Base-by-base conservation (phyloP, 2,888 invertebrate genomes). In the Drosophila nigritarsus region DNA sequence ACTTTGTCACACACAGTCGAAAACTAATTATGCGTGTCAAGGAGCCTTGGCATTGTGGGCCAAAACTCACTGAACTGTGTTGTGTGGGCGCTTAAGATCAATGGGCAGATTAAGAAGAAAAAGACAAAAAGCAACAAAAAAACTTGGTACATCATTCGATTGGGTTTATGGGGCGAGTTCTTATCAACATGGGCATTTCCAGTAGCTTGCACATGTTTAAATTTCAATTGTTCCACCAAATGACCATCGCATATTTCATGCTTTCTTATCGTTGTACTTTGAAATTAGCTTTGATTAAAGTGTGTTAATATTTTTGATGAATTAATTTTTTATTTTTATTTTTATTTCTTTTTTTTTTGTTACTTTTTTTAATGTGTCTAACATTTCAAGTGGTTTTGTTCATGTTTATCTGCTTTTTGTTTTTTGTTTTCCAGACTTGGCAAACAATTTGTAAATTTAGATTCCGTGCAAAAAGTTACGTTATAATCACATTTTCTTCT, bases 21-120 rank as follows among this genome's bases (percentile, higher is more conserved):
- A 79, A 83, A 80, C 73, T 75, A 87, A 89, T 84, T 83, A 80
- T 83, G 83, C 84, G 71, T 86, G 65, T 78, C 78, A 82, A 79
- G 68, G 58, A 51, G 61, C 30, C 24, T 15, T 42, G 73, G 36
- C 38, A 49, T 20, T 27, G 18, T 29, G 51, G 24, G 53, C 18
- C 32, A 30, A 4, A 36, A 38, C 36, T 36, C 51, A 65, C n/a
- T 27, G 48, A 49, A 49, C 51, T 45, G 55, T 45, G 51, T 24
- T 49, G 54, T 45, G 51, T 38, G 58, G 70, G 71, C 65, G 49
- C 60, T 54, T 40, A 45, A 70, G 71, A 71, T 80, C 80, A 71
- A 63, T 70, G 63, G 38, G 27, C 29, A 27, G 53, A 34, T 48
- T 20, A 40, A 60, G 24, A 56, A 7, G 48, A 60, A 50, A 45